phyloP scores from a whole-genome alignment of 1,140 invertebrate species.

The Aethina tumida region DNA sequence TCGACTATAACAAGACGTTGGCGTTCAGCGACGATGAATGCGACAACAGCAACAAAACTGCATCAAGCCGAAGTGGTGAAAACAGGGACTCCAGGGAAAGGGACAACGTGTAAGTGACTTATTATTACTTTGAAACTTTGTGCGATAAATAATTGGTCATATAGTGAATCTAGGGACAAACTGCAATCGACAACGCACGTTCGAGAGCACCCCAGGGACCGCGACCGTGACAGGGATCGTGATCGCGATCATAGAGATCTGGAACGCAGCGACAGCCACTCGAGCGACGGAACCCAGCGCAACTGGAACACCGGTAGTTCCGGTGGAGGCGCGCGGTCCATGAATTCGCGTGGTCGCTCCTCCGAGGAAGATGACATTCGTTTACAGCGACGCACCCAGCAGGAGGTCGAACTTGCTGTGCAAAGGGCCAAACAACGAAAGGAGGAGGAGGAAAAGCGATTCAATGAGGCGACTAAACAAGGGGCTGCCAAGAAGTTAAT shows the following conservation, averaged over 20 bases:
- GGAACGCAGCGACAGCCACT: constrained; percentile 33
- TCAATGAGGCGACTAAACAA: constrained; percentile 44
- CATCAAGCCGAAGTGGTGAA: not conserved
- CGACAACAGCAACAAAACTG: constrained; percentile 28
- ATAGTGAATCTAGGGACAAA: too few species aligned
- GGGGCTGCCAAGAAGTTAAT: constrained; percentile 47
- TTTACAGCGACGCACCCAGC: constrained; percentile 56
- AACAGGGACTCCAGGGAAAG: too few species aligned
- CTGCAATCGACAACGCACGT: constrained; percentile 18
- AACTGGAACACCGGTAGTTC: constrained; percentile 20
- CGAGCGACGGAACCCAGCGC: constrained; percentile 34
- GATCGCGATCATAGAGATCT: too few species aligned
- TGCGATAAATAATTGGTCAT: too few species aligned
- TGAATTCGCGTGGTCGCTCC: constrained; percentile 14
- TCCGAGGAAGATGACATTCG: constrained; percentile 65
- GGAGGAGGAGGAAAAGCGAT: constrained; percentile 73
- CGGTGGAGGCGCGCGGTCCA: constrained; percentile 10
- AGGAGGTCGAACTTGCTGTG: constrained; percentile 56
- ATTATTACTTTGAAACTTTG: too few species aligned
- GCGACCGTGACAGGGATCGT: too few species aligned
- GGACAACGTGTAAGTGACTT: too few species aligned
- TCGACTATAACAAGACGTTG: constrained; percentile 92
- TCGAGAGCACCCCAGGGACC: too few species aligned
- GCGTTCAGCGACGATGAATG: constrained; percentile 88
- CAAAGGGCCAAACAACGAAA: constrained; percentile 66